These are phyloP conservation scores for Mesorhabditis spiculigera DNA, from an alignment of 2,888 invertebrate genomes.

Conservation along the genomic window DNA sequence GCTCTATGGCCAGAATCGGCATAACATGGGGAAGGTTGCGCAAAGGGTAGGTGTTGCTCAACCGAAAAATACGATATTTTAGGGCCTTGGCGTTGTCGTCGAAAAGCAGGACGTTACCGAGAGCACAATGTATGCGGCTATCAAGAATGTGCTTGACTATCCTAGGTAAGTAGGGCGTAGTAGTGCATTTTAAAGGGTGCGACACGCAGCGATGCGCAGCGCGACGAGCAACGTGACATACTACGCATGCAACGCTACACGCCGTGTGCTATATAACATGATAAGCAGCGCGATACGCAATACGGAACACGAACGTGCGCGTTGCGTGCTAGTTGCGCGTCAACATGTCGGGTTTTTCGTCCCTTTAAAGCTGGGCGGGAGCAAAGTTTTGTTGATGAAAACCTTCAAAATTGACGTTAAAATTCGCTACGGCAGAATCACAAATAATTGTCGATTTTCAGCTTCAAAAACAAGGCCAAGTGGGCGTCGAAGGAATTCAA, in stretches of 20 bases:
- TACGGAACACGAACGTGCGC: no score
- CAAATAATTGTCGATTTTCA: neutral
- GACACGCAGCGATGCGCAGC: no score
- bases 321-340: no score
- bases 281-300: no score
- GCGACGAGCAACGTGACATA: no score
- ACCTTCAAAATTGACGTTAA: no score
- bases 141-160: conserved; percentile 42
- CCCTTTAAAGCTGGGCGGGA: no score
- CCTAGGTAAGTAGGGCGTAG: conserved; percentile 22
- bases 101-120: conserved; percentile 41
- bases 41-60: conserved; percentile 17
- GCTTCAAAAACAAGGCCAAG: conserved; percentile 42
- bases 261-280: no score
- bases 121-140: conserved; percentile 31
- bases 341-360: no score
- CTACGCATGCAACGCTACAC: no score
- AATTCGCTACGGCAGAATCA: no score
- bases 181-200: conserved; percentile 14
- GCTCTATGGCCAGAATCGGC: conserved; percentile 50
- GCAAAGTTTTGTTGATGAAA: no score
- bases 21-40: conserved; percentile 47
- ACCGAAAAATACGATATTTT: neutral
- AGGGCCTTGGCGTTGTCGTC: conserved; percentile 45
- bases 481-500: conserved; percentile 47